These are phyloP conservation scores for Globia sparganii DNA, from an alignment of 2,888 invertebrate genomes.

Conservation along the genomic window DNA sequence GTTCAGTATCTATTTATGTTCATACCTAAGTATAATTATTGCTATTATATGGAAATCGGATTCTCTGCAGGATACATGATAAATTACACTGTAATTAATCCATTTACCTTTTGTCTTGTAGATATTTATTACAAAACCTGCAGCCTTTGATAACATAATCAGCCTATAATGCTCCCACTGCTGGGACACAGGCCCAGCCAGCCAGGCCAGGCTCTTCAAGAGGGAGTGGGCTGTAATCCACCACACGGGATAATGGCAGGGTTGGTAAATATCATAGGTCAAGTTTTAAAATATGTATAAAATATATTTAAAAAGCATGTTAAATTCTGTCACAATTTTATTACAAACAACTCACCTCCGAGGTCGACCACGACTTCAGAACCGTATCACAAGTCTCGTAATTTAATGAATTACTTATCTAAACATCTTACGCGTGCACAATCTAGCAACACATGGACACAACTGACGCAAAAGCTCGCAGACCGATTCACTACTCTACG, in stretches of 20 bases:
- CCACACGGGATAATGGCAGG: too few relatives aligned
- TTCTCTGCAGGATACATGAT: not conserved
- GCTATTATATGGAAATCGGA: not conserved
- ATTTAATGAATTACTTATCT: conserved; percentile 34
- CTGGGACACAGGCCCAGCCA: not conserved
- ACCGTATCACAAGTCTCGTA: conserved; percentile 3
- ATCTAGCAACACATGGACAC: conserved; percentile 31
- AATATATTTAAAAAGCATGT: not conserved
- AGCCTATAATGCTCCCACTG: not conserved
- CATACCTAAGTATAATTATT: not conserved
- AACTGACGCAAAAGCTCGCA: conserved; percentile 50
- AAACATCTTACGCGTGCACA: conserved; percentile 52
- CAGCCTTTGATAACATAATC: not conserved
- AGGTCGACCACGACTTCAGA: conserved; percentile 29
- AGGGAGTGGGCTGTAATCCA: too few relatives aligned
- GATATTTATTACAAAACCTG: not conserved
- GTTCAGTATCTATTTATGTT: not conserved
- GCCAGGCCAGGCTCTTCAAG: too few relatives aligned
- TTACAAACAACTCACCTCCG: conserved; percentile 53
- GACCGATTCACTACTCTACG: conserved; percentile 16
- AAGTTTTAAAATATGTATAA: not conserved
- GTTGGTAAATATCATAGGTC: too few relatives aligned
- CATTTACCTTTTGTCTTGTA: not conserved
- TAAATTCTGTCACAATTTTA: not conserved
- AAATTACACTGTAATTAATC: conserved; percentile 12